phyloP scores from a whole-genome alignment of 2,888 invertebrate species.

The Gymnoscelis rufifasciata region DNA sequence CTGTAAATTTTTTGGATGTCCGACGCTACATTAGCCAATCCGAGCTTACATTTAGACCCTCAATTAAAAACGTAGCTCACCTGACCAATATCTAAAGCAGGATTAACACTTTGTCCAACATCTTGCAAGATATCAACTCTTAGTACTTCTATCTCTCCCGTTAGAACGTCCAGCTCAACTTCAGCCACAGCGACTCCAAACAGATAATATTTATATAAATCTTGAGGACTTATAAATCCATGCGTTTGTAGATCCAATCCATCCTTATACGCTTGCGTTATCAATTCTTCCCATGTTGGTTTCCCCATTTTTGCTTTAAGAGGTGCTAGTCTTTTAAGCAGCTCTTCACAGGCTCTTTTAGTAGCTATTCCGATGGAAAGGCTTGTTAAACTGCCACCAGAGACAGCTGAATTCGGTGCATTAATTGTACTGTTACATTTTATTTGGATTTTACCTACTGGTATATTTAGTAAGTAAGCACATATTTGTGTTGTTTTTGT shows the following conservation, averaged over 20 bases:
- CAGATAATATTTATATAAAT: slow-evolving; percentile 43
- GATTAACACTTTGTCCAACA: slow-evolving; percentile 81
- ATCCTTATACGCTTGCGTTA: slow-evolving; percentile 59
- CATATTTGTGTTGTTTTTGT: slow-evolving; percentile 82
- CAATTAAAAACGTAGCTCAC: no score
- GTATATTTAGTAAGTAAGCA: slow-evolving; percentile 82
- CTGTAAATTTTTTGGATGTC: no score
- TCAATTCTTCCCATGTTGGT: slow-evolving; percentile 69
- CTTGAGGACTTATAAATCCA: slow-evolving; percentile 28
- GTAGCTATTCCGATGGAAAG: slow-evolving; percentile 39
- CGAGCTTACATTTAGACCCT: no score
- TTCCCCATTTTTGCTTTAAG: slow-evolving; percentile 34
- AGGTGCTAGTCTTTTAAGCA: slow-evolving; percentile 31
- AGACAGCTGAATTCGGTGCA: slow-evolving; percentile 80
- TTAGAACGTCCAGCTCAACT: slow-evolving; percentile 85
- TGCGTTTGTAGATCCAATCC: slow-evolving; percentile 48
- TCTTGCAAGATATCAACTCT: slow-evolving; percentile 83
- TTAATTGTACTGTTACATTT: slow-evolving; percentile 80
- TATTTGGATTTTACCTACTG: slow-evolving; percentile 81
- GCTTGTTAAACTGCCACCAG: slow-evolving; percentile 81
- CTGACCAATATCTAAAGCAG: slow-evolving; percentile 83
- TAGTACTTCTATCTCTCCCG: slow-evolving; percentile 81
- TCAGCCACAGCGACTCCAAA: slow-evolving; percentile 81
- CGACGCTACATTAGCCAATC: no score
- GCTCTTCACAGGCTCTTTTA: slow-evolving; percentile 29